Conservation (phyloP, 2,113 vertebrate species). For the Chitala chitala region DNA sequence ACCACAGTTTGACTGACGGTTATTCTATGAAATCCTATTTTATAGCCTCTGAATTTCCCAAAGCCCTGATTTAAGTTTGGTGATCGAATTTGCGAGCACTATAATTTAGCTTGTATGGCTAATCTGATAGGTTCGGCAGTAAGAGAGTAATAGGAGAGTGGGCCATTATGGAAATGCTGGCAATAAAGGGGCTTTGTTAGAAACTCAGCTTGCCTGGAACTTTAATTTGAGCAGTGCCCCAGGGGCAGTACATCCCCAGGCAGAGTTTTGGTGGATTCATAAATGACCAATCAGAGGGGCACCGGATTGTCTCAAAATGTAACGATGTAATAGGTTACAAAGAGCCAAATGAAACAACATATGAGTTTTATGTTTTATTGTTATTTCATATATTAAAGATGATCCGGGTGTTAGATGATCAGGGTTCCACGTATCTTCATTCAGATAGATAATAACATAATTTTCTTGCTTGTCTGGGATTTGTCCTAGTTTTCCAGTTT, state of each 20-base stretch:
- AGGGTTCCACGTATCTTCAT: too few species aligned
- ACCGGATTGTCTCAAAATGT: not conserved
- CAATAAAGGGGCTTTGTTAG: not conserved
- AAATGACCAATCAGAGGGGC: too few species aligned
- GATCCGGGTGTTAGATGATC: too few species aligned
- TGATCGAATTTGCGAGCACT: slow-evolving; percentile 4
- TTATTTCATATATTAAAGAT: too few species aligned
- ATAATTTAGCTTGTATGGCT: not conserved
- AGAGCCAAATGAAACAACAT: too few species aligned
- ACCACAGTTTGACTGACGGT: not conserved
- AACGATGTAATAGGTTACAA: not conserved
- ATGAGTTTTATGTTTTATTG: too few species aligned
- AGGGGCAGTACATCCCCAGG: too few species aligned
- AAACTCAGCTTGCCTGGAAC: too few species aligned
- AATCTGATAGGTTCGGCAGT: not conserved
- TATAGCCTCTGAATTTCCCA: slow-evolving; percentile 13
- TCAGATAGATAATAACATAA: too few species aligned
- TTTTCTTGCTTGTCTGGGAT: too few species aligned
- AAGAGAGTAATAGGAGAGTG: not conserved
- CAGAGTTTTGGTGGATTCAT: not conserved
- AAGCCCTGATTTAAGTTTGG: slow-evolving; percentile 1
- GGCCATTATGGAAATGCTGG: not conserved
- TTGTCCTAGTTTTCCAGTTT: too few species aligned
- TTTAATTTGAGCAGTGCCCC: not conserved
- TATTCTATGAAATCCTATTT: slow-evolving; percentile 4